A percentile compares a stretch with the other conserved stretches of the same genome.
Evolutionary conservation across 1,140 invertebrate genomes (phyloP).

Genomic region (Zaprionus davidi): DNA sequence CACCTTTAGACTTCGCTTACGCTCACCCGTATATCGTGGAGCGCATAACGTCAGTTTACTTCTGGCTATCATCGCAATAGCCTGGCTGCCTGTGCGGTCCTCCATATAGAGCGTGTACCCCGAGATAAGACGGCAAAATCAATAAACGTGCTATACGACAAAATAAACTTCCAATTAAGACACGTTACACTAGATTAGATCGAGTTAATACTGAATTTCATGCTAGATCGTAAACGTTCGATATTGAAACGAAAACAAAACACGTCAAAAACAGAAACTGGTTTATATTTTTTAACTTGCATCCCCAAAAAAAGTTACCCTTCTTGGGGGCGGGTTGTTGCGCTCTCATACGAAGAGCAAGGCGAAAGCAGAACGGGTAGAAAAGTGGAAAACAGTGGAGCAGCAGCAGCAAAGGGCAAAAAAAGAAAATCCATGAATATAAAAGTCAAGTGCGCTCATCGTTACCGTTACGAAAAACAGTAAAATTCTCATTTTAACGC

Average conservation of each 20-base stretch:
- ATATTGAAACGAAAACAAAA: slow-evolving; percentile 6
- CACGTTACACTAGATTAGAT: slow-evolving; percentile 59
- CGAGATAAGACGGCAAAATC: slow-evolving; percentile 67
- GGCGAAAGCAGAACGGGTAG: not conserved
- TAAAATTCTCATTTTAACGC: slow-evolving; percentile 41
- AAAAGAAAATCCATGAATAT: slow-evolving; percentile 64
- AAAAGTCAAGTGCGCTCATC: slow-evolving; percentile 59
- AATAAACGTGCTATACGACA: slow-evolving; percentile 68
- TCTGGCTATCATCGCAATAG: slow-evolving; percentile 62
- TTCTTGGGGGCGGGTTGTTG: slow-evolving; percentile 55
- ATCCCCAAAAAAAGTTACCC: slow-evolving; percentile 10
- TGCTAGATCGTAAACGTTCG: slow-evolving; percentile 30
- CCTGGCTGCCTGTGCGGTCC: slow-evolving; percentile 48
- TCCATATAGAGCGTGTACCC: slow-evolving; percentile 6
- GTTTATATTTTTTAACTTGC: slow-evolving; percentile 56
- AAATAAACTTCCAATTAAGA: slow-evolving; percentile 46
- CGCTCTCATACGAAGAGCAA: slow-evolving; percentile 8
- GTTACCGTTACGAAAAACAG: slow-evolving; percentile 32
- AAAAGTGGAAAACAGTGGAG: slow-evolving; percentile 31
- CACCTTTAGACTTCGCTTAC: slow-evolving; percentile 48
- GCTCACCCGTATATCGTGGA: slow-evolving; percentile 2
- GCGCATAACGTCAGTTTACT: slow-evolving; percentile 63
- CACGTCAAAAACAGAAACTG: slow-evolving; percentile 13
- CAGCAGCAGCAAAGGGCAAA: not conserved
- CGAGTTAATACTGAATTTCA: slow-evolving; percentile 65